Base-by-base conservation (phyloP, 1,140 invertebrate genomes). In the Propsilocerus akamusi region DNA sequence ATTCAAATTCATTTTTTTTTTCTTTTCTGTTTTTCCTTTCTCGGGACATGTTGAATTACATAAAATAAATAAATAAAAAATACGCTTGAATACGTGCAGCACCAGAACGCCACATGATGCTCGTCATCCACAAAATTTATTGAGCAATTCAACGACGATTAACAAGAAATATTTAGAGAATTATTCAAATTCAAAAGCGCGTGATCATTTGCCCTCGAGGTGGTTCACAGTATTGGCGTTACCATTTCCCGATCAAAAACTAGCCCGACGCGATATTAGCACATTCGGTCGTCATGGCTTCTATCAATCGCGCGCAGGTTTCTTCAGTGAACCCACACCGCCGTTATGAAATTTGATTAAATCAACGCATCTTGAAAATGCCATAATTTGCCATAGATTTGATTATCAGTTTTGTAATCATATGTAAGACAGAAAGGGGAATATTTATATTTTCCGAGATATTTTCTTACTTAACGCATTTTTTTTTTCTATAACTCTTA, bases 141-240 rank as follows among this genome's bases (percentile, higher is more conserved):
- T 41, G 14, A 41, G 34, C 22, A 41, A 41, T 20, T 5, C 17
- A 14, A 41, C 34, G 14, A 41, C 34, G 34, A n/a, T 17, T 41
- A 41, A 20, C 34, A 20, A 41, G 22, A 41, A 41, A 17, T 22
- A 41, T 30, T 4, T 11, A 11, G 28, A 30, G n/a, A 14, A 41
- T 14, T 41, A n/a, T n/a, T n/a, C n/a, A n/a, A n/a, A n/a, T n/a
- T n/a, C n/a, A n/a, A n/a, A n/a, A n/a, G n/a, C 34, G 34, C 34
- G 22, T 55, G 5, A 52, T 47, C 26, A 67, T 56, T 74, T 82
- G 67, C 80, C 81, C 23, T 82, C 83, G 52, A 72, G 84, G 58
- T 89, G 83, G 86, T 88, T 86, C 72, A 89, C 85, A 50, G 75
- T 91, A 53, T 75, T 91, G 66, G 87, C 87, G 52, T 75, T 91